Evolutionary conservation across 2,888 invertebrate genomes (phyloP), one percentile per base, ranked within the genome.

Genomic region (Platerodrilus igneus): DNA sequence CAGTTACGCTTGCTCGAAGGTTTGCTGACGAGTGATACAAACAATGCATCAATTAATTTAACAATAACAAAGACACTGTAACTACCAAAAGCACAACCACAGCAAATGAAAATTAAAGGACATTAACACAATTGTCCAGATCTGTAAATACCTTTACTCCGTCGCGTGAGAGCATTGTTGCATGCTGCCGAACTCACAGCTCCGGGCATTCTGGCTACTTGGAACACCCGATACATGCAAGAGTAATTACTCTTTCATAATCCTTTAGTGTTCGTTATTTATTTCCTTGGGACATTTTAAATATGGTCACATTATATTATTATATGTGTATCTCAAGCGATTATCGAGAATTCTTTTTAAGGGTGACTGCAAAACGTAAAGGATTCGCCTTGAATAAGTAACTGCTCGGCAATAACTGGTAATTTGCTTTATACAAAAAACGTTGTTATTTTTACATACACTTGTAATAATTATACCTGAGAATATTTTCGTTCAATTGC

Each of bases 161-260:
- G 26, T 52, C 42, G 51, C 52, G 52, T 54, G 54, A 51, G 48
- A 51, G 43, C 43, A 41, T 29, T 46, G 44, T 54, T 47, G 51
- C 51, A 51, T 52, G 51, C 42, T 37, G 42, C 37, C 37, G 47
- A 46, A 41, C 40, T 39, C 34, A 37, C 42, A 41, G 52, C 55
- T 51, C 47, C 51, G 47, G 61, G 60, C 59, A 40, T 37, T 49
- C 40, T 51, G 51, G 60, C 62, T 62, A 62, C 62, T 60, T 62
- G 60, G 57, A 61, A 60, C 57, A 54, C 52, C 51, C 50, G 41
- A 47, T 52, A 47, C 58, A 60, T 59, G 60, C 59, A 55, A 57
- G 52, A 44, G 53, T 56, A 60, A 58, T 59, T 57, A 56, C 56
- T 51, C 50, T 53, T 55, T 55, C 51, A 54, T 53, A 57, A 56